Base-by-base conservation (phyloP, 2,113 vertebrate genomes). In the Hippoglossus stenolepis region DNA sequence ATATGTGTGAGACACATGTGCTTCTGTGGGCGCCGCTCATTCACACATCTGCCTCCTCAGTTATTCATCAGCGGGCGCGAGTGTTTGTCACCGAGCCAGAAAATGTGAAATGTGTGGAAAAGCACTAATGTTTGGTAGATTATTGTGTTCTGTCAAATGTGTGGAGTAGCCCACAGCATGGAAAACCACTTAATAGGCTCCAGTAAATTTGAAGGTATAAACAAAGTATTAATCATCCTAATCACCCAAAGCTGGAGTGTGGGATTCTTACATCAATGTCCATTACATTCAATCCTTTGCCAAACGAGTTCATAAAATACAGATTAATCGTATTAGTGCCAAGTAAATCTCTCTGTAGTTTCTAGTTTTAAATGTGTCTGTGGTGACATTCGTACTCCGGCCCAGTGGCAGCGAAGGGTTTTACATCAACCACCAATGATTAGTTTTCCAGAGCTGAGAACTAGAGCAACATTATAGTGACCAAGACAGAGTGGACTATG, bases 41-140 rank as follows among this genome's bases (percentile, higher is more conserved):
- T 67, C 54, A 63, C 54, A 83, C 62, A 89, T 78, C 78, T 83
- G 80, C 61, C 73, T 49, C 76, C 60, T 65, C 57, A 58, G 45
- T 73, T 70, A 57, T 70, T 67, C 26, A 40, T 70, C 57, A 67
- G 35, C 24, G 15, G 23, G 18, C 28, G 65, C 62, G 69, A 70
- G 20, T 21, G 57, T 62, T 28, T 43, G 67, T 47, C 60, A 61
- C 12, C 57, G 12, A 21, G 0, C 2, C 4, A 60, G 8, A 40
- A 76, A 43, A 49, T 31, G 4, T 75, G 23, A 59, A 59, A 53
- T 54, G 20, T 21, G 51, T 20, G 51, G 20, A 8, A n/a, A 54
- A n/a, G 14, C 20, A 5, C 18, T 20, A 54, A 54, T 54, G 15
- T 17, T 49, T 49, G 45, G 45, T 18, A 18, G 12, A 43, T 43